phyloP scores from a whole-genome alignment of 1,140 invertebrate species.

The Lerema accius region DNA sequence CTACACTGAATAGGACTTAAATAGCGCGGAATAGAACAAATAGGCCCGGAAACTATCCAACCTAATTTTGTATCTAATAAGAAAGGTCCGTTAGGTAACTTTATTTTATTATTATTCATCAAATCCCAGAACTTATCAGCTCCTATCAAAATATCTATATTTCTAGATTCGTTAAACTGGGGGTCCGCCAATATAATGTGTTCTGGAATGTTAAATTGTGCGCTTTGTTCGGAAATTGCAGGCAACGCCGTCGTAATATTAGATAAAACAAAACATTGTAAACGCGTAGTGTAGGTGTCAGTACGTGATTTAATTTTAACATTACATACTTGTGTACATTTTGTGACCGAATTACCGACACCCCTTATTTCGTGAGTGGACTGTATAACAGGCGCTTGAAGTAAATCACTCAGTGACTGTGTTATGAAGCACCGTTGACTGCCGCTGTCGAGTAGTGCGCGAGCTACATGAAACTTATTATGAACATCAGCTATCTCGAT shows the following conservation, averaged over 20 bases:
- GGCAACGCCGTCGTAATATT: slow-evolving; percentile 28
- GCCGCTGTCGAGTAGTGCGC: slow-evolving; percentile 37
- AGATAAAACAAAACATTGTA: slow-evolving; percentile 35
- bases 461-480: slow-evolving; percentile 23
- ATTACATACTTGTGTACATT: slow-evolving; percentile 31
- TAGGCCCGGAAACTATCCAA: slow-evolving; percentile 36
- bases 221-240: slow-evolving; percentile 4
- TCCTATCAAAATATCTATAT: slow-evolving; percentile 38
- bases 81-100: slow-evolving; percentile 32
- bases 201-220: slow-evolving; percentile 30
- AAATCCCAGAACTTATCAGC: slow-evolving; percentile 36
- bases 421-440: slow-evolving; percentile 40
- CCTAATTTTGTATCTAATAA: slow-evolving; percentile 38
- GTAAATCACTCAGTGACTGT: slow-evolving; percentile 27
- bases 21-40: slow-evolving; percentile 14
- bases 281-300: slow-evolving; percentile 3
- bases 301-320: slow-evolving; percentile 17
- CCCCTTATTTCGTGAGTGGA: slow-evolving; percentile 37
- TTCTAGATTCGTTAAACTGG: slow-evolving; percentile 21
- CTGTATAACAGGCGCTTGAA: slow-evolving; percentile 37
- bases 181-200: slow-evolving; percentile 39
- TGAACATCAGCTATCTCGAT: slow-evolving; percentile 25
- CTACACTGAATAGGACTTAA: slow-evolving; percentile 32
- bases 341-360: slow-evolving; percentile 31
- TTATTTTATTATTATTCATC: slow-evolving; percentile 31